These are phyloP conservation scores for Sycophaga agraensis DNA, from an alignment of 1,140 invertebrate genomes.

Conservation along the genomic window DNA sequence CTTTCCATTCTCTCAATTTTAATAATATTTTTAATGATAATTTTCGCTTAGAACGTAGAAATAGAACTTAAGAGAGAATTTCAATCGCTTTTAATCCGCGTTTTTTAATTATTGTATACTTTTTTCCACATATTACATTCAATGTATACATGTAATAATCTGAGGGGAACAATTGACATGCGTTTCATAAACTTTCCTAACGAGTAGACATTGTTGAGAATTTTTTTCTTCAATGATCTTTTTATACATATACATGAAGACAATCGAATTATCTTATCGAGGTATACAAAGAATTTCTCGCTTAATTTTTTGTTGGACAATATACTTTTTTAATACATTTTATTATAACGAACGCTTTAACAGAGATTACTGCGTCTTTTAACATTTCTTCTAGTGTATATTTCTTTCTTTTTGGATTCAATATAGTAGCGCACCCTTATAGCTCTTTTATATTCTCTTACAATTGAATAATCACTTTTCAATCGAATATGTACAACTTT, in stretches of 20 bases:
- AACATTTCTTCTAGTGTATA: neutral
- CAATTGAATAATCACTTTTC: neutral
- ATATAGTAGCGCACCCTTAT: neutral
- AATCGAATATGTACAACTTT: conserved; percentile 8
- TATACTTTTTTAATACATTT: conserved; percentile 1
- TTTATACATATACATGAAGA: conserved; percentile 8
- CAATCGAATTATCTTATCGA: conserved; percentile 5
- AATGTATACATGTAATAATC: conserved; percentile 40
- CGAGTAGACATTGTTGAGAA: conserved; percentile 4
- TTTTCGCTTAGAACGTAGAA: neutral
- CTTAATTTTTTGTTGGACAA: neutral
- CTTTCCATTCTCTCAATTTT: neutral
- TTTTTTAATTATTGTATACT: neutral
- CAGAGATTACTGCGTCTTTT: conserved; percentile 4
- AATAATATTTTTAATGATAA: neutral
- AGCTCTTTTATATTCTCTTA: neutral
- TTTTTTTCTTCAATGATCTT: conserved; percentile 7
- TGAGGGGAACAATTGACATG: conserved; percentile 51
- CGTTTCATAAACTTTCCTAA: conserved; percentile 54
- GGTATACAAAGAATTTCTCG: conserved; percentile 5
- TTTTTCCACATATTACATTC: conserved; percentile 16
- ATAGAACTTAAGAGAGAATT: neutral
- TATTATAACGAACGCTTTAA: neutral
- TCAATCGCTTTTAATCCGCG: neutral
- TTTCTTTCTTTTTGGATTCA: conserved; percentile 21